phyloP scores from a whole-genome alignment of 92 coral and sea anemone genomes.

The Heliopora coerulea region DNA sequence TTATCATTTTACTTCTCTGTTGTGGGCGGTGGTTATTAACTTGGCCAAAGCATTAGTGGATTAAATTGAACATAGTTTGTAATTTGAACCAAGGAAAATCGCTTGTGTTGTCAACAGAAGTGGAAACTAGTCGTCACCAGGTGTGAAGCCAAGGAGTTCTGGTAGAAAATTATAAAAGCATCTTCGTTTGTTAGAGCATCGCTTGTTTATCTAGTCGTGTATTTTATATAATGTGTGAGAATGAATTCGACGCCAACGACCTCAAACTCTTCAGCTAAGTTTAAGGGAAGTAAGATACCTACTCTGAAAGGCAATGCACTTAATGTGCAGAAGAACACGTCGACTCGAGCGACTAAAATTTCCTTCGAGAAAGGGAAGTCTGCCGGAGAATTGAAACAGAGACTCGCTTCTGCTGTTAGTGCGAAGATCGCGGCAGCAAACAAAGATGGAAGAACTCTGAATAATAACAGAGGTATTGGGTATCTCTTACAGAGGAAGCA shows the following conservation, averaged over 20 bases:
- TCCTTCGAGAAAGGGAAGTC: conserved; percentile 13
- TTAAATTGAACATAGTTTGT: background rate
- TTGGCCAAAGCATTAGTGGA: background rate
- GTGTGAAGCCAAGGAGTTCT: too few species aligned
- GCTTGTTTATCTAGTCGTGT: background rate
- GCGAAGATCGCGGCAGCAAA: conserved; percentile 21
- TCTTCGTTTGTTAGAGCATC: background rate
- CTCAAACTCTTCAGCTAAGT: background rate
- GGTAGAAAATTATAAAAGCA: background rate
- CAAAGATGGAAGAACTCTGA: background rate
- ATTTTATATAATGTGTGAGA: background rate
- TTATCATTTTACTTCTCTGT: background rate
- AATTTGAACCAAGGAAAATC: background rate
- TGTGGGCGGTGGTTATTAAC: background rate
- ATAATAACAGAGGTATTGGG: conserved; percentile 25
- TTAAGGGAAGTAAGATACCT: conserved; percentile 13
- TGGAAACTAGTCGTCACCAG: too few species aligned
- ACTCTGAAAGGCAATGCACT: background rate
- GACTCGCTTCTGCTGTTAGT: conserved; percentile 30
- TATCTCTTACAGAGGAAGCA: conserved; percentile 29
- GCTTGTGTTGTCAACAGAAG: too few species aligned
- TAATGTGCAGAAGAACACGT: background rate
- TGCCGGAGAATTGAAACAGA: conserved; percentile 25
- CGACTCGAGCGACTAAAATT: background rate
- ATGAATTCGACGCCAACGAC: conserved; percentile 2